Conservation (phyloP, 2,113 vertebrate genomes). For the Chaetops frenatus region DNA sequence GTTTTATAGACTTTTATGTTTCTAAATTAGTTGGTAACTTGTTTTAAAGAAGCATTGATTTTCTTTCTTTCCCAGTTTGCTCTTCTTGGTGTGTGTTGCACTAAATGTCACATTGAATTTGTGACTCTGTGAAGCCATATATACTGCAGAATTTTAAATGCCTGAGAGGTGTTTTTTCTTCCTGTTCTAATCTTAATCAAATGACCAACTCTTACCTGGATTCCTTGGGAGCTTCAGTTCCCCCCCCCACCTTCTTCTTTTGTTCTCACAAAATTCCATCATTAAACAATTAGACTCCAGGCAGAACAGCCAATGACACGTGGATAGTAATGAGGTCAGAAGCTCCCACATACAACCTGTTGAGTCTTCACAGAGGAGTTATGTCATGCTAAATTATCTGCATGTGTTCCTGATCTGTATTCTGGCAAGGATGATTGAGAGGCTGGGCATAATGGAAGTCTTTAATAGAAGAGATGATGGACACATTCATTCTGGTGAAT, state of each 20-base stretch:
- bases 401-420: slow-evolving; percentile 16
- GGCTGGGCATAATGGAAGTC: slow-evolving; percentile 23
- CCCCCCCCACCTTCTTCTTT: background rate
- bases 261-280: background rate
- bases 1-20: slow-evolving; percentile 9
- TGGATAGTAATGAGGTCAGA: slow-evolving; percentile 26
- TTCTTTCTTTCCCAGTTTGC: background rate
- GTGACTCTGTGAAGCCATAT: slow-evolving; percentile 3
- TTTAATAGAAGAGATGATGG: slow-evolving; percentile 23
- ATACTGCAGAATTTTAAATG: background rate
- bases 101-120: slow-evolving; percentile 54
- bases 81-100: background rate
- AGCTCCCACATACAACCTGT: slow-evolving; percentile 49
- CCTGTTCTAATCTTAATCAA: background rate
- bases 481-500: slow-evolving; percentile 17
- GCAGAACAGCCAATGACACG: background rate
- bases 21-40: slow-evolving; percentile 48
- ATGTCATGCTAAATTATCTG: slow-evolving; percentile 29
- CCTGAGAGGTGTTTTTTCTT: background rate
- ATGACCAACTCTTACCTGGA: background rate
- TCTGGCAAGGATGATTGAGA: slow-evolving; percentile 31
- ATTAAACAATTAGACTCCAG: slow-evolving; percentile 12
- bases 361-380: slow-evolving; percentile 29
- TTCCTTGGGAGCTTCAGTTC: background rate
- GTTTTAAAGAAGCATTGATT: slow-evolving; percentile 57